Percentiles rank a stretch among this genome's conserved stretches.
These are phyloP conservation scores for Myoxocephalus aenaeus DNA, from an alignment of 2,797 vertebrate species.

Conservation along the genomic window DNA sequence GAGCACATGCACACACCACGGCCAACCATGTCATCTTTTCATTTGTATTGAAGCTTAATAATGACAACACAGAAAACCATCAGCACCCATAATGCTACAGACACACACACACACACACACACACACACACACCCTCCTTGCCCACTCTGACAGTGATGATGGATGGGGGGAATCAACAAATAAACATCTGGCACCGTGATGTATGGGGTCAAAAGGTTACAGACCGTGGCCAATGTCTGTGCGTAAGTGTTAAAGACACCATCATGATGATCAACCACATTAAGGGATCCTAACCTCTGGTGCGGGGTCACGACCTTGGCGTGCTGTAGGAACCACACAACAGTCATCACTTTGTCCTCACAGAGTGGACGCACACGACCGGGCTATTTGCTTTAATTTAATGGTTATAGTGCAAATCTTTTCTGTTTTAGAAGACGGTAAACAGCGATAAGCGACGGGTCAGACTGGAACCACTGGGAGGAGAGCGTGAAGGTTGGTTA, in stretches of 20 bases:
- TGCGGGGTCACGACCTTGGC: slow-evolving; percentile 59
- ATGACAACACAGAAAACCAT: slow-evolving; percentile 68
- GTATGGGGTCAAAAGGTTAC: slow-evolving; percentile 67
- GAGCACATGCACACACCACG: neutral
- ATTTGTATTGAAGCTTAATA: slow-evolving; percentile 59
- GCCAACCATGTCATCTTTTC: slow-evolving; percentile 49
- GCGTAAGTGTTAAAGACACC: slow-evolving; percentile 55
- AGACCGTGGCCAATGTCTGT: slow-evolving; percentile 52
- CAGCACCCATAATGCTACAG: slow-evolving; percentile 36
- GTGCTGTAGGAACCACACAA: slow-evolving; percentile 54
- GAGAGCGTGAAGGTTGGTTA: neutral
- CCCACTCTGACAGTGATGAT: slow-evolving; percentile 78
- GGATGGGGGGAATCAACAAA: slow-evolving; percentile 79
- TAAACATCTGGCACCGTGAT: slow-evolving; percentile 74
- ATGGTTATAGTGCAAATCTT: slow-evolving; percentile 34
- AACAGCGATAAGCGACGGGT: slow-evolving; percentile 29
- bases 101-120: neutral
- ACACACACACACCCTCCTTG: slow-evolving; percentile 35
- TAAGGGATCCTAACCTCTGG: slow-evolving; percentile 37
- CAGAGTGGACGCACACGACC: slow-evolving; percentile 58
- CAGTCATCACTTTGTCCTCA: slow-evolving; percentile 64
- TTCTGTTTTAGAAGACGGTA: slow-evolving; percentile 14
- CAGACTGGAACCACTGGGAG: neutral
- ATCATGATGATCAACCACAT: slow-evolving; percentile 65
- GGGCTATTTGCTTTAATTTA: slow-evolving; percentile 51